These are phyloP conservation scores for Deilephila porcellus DNA, from an alignment of 2,888 invertebrate genomes.

Conservation along the genomic window DNA sequence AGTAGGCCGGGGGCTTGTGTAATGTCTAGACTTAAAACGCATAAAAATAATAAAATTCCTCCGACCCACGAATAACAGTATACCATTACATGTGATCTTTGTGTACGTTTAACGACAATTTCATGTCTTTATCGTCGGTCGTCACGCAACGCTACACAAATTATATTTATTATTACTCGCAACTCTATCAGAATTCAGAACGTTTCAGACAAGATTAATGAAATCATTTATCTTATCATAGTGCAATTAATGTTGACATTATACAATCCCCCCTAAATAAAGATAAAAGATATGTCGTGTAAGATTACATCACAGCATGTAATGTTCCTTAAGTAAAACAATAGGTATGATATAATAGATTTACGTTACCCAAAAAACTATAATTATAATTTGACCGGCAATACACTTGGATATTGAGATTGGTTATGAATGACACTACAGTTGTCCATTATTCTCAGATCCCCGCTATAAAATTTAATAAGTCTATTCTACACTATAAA, in stretches of 20 bases:
- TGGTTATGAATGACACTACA: too few relatives aligned
- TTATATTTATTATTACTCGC: neutral
- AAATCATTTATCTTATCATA: neutral
- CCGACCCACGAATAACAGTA: neutral
- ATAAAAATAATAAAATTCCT: neutral
- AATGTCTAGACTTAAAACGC: neutral
- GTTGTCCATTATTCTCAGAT: too few relatives aligned
- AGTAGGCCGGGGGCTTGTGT: neutral
- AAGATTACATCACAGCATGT: neutral
- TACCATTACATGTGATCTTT: neutral
- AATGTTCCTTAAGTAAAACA: too few relatives aligned
- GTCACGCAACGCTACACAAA: constrained; percentile 8
- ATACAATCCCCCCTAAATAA: neutral
- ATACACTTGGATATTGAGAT: too few relatives aligned
- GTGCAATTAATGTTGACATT: neutral
- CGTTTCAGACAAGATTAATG: neutral
- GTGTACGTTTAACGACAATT: constrained; percentile 4
- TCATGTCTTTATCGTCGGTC: neutral
- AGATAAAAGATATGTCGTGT: neutral
- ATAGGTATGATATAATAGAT: too few relatives aligned
- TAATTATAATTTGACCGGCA: too few relatives aligned
- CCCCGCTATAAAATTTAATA: too few relatives aligned
- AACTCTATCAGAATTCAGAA: neutral
- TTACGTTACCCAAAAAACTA: too few relatives aligned
- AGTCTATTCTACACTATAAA: too few relatives aligned